These are phyloP conservation scores for Julus scanicus DNA, from an alignment of 2,888 invertebrate genomes.

Conservation along the genomic window DNA sequence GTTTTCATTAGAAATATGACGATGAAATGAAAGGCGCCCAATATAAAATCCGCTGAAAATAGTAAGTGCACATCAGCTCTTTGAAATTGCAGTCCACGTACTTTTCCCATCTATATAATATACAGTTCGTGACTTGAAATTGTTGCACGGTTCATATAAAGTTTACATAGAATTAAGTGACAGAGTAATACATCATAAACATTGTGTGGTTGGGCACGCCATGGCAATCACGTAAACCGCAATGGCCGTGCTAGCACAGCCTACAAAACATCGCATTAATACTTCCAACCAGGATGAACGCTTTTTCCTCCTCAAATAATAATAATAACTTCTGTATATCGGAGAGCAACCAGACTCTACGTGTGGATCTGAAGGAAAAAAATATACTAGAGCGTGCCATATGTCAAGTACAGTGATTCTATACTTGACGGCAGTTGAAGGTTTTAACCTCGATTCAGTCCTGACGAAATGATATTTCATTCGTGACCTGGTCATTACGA, in stretches of 20 bases:
- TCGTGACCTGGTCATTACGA: not conserved
- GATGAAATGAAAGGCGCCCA: constrained; percentile 12
- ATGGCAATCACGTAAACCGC: constrained; percentile 47
- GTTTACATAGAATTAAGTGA: constrained; percentile 45
- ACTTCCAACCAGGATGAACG: constrained; percentile 12
- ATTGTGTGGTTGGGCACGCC: constrained; percentile 47
- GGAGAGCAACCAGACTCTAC: not conserved
- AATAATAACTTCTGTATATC: constrained; percentile 26
- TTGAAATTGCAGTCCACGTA: constrained; percentile 45
- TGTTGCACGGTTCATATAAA: constrained; percentile 47
- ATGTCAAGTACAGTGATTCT: not conserved
- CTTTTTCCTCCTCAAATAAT: constrained; percentile 38
- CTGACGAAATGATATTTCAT: not conserved
- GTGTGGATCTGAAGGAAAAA: not conserved
- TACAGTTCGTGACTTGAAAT: constrained; percentile 45
- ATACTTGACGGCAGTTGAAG: not conserved
- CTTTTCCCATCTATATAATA: constrained; percentile 43
- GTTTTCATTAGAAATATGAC: constrained; percentile 40
- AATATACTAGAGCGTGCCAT: not conserved
- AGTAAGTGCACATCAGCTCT: constrained; percentile 37
- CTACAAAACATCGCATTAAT: constrained; percentile 47
- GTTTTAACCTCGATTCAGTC: not conserved
- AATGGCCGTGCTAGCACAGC: constrained; percentile 39
- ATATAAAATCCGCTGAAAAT: not conserved
- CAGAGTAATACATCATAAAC: constrained; percentile 47